A percentile compares a stretch with the other conserved stretches of the same genome.
Evolutionary conservation across 2,113 vertebrate genomes (phyloP).

Genomic region (Origma solitaria): DNA sequence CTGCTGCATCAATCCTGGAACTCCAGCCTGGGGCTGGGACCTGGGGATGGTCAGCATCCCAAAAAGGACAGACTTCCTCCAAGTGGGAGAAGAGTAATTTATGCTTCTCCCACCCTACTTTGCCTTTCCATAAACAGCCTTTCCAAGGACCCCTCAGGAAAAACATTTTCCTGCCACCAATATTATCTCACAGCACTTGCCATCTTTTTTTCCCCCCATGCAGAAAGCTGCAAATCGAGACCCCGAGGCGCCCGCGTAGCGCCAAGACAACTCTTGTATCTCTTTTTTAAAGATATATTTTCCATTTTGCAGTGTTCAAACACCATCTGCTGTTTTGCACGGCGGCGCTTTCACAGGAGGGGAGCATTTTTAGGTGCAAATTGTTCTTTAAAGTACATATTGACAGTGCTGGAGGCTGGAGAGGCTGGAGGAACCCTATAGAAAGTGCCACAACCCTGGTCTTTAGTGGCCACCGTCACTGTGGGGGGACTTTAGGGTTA

Average conservation of each 20-base stretch:
- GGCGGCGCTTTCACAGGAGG: neutral
- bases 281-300: neutral
- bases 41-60: neutral
- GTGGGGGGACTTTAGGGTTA: fast-evolving
- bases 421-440: neutral
- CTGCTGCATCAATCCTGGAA: neutral
- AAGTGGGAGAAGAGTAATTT: neutral
- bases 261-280: neutral
- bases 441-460: neutral
- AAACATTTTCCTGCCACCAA: neutral
- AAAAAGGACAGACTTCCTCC: no score
- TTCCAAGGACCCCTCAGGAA: neutral
- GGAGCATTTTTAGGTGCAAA: neutral
- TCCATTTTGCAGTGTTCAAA: conserved; percentile 5
- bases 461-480: neutral
- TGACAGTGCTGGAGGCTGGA: neutral
- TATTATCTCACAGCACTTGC: neutral
- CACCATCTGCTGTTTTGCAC: conserved; percentile 42
- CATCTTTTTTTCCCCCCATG: neutral
- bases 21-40: neutral
- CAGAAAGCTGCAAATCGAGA: neutral
- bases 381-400: neutral
- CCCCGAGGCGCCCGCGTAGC: neutral
- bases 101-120: neutral
- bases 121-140: neutral